Evolutionary conservation across 2,113 vertebrate species (phyloP).

Genomic region (Perognathus longimembris): DNA sequence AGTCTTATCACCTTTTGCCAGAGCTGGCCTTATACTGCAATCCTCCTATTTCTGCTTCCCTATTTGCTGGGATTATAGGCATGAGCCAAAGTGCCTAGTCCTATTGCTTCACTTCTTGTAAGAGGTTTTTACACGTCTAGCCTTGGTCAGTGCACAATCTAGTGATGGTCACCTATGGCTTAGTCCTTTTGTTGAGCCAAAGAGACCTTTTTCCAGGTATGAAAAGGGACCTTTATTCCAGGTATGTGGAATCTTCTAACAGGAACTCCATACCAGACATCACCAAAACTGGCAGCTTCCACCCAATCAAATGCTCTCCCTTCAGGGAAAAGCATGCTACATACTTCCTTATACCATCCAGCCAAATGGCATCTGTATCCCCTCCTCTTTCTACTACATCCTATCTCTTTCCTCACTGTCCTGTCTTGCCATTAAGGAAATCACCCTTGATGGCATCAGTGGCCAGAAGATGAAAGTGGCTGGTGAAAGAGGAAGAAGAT

Average conservation of each 20-base stretch:
- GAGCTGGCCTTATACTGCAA: no score
- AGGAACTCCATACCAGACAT: neutral
- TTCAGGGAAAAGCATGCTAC: fast-evolving
- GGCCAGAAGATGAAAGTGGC: neutral
- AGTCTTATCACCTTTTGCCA: no score
- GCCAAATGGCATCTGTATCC: no score
- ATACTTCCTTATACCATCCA: neutral
- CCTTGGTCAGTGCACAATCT: neutral
- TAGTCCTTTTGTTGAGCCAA: neutral
- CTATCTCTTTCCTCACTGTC: neutral
- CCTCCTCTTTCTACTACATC: neutral
- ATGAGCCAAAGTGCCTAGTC: no score
- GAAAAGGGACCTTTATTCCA: neutral
- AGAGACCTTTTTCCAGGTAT: neutral
- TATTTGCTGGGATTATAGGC: no score
- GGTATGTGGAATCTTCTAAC: neutral
- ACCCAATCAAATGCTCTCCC: no score
- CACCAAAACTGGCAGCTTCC: neutral
- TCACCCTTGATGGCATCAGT: neutral
- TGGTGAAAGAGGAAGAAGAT: neutral
- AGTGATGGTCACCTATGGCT: neutral
- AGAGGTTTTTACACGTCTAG: neutral
- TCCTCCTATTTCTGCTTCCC: no score
- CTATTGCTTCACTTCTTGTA: neutral
- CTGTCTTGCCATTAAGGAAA: no score